These are phyloP conservation scores for Cataglyphis hispanica DNA, from an alignment of 1,140 invertebrate species.

Conservation along the genomic window DNA sequence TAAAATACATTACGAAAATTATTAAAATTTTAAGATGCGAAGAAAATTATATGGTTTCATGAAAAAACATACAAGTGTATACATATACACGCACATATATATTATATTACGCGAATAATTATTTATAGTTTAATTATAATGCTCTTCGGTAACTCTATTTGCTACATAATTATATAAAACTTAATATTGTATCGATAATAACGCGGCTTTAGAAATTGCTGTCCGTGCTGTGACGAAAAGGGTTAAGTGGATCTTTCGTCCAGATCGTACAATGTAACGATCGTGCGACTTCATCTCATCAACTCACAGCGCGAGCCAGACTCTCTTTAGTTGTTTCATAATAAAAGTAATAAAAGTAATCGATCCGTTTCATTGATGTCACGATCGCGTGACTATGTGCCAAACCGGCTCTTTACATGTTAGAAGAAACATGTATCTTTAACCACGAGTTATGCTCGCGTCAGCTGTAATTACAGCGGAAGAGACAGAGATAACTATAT, in stretches of 20 bases:
- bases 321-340: conserved; percentile 41
- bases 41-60: conserved; percentile 38
- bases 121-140: conserved; percentile 15
- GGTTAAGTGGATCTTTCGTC: conserved; percentile 19
- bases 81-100: too few relatives aligned
- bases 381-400: conserved; percentile 51
- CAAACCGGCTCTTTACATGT: conserved; percentile 47
- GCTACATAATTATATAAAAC: conserved; percentile 26
- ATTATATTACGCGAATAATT: background rate
- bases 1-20: too few relatives aligned
- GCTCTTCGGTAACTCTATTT: background rate
- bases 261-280: conserved; percentile 36
- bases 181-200: conserved; percentile 38
- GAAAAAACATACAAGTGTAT: too few relatives aligned
- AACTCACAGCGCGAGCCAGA: background rate
- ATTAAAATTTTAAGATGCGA: background rate
- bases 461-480: conserved; percentile 43
- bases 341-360: conserved; percentile 51
- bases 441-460: conserved; percentile 35
- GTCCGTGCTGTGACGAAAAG: background rate
- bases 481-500: conserved; percentile 48
- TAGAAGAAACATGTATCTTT: conserved; percentile 51
- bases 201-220: background rate
- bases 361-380: conserved; percentile 62
- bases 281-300: conserved; percentile 50